Evolutionary conservation across 2,113 vertebrate genomes (phyloP).

Genomic region (Toxotes chatareus): DNA sequence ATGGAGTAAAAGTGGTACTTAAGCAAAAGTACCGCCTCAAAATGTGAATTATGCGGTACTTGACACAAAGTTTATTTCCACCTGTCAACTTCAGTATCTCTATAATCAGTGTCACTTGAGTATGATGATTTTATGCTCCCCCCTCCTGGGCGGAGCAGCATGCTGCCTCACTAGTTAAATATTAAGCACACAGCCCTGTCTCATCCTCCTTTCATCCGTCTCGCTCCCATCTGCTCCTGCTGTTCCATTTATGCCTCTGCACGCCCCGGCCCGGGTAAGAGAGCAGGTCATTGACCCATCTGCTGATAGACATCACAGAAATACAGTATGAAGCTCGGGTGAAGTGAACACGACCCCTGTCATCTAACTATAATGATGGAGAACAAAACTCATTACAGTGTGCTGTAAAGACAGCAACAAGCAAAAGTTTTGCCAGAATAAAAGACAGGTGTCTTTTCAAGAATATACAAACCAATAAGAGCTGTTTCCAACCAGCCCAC

Average conservation of each 20-base stretch:
- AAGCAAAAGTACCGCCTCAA: background rate
- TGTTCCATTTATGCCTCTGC: constrained; percentile 59
- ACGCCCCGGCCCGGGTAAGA: constrained; percentile 31
- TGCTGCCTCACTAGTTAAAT: constrained; percentile 72
- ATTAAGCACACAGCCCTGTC: constrained; percentile 73
- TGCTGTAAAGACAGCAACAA: constrained; percentile 1
- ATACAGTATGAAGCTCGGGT: constrained; percentile 36
- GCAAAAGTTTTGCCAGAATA: constrained; percentile 13
- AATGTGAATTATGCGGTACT: background rate
- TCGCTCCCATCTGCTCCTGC: constrained; percentile 64
- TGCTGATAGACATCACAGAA: constrained; percentile 64
- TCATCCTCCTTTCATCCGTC: constrained; percentile 73
- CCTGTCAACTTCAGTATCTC: constrained; percentile 44
- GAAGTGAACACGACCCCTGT: constrained; percentile 47
- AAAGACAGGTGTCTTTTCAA: constrained; percentile 34
- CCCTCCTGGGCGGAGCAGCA: constrained; percentile 42
- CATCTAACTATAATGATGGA: constrained; percentile 45
- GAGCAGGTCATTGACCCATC: constrained; percentile 71
- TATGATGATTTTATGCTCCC: constrained; percentile 37
- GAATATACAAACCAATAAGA: constrained; percentile 10
- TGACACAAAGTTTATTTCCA: constrained; percentile 10
- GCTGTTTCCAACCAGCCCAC: constrained; percentile 29
- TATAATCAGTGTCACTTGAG: constrained; percentile 38
- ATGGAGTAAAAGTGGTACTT: background rate
- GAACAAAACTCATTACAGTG: constrained; percentile 41